Evolutionary conservation across 1,140 invertebrate species (phyloP).

Genomic region (Pogonomyrmex californicus): DNA sequence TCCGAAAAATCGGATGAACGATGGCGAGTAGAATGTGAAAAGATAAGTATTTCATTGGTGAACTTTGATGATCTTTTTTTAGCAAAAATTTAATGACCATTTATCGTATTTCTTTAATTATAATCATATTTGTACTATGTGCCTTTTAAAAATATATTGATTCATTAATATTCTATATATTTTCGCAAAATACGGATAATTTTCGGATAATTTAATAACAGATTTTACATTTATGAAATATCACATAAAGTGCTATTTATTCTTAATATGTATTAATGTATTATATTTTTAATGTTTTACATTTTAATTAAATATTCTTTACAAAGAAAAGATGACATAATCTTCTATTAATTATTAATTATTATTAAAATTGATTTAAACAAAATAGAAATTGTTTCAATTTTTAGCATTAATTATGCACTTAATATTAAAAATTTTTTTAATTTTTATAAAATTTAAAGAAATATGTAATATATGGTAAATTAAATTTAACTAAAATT

Average conservation of each 20-base stretch:
- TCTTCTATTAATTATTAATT: background rate
- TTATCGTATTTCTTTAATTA: background rate
- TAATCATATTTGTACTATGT: background rate
- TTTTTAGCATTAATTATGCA: background rate
- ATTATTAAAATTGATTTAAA: slow-evolving; percentile 3
- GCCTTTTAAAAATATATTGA: background rate
- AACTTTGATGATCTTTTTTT: background rate
- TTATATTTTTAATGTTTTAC: no score
- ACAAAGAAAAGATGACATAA: background rate
- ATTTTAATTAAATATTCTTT: background rate
- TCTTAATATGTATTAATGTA: background rate
- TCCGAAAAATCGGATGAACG: slow-evolving; percentile 9
- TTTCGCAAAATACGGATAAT: background rate
- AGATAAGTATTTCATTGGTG: slow-evolving; percentile 2
- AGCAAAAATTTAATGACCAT: background rate
- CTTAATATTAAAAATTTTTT: background rate
- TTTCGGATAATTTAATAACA: background rate
- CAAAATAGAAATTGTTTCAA: background rate
- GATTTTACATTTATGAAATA: background rate
- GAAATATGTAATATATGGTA: background rate
- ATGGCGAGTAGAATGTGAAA: slow-evolving; percentile 11
- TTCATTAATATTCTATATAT: background rate
- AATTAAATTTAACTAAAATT: background rate
- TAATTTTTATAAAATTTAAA: background rate
- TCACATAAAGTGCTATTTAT: background rate